Evolutionary conservation across 1,140 invertebrate species (phyloP).

Genomic region (Bradynema listronoti): DNA sequence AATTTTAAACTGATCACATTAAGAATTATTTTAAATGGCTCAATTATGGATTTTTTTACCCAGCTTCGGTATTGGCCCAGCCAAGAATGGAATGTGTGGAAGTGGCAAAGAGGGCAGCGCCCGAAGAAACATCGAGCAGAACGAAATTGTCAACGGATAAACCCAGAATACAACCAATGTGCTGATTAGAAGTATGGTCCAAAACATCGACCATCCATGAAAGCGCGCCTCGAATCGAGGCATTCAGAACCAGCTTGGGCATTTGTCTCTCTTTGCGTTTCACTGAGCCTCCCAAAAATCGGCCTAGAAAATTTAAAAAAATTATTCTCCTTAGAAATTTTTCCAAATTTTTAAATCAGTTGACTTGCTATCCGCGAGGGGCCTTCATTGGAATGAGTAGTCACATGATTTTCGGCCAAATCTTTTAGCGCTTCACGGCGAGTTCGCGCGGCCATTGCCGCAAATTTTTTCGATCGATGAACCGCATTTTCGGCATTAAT

Average conservation of each 20-base stretch:
- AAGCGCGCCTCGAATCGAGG: conserved; percentile 67
- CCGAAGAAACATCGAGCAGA: conserved; percentile 72
- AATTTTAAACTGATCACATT: conserved; percentile 12
- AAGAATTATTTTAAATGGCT: not conserved
- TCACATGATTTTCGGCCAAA: conserved; percentile 72
- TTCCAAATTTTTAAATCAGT: conserved; percentile 4
- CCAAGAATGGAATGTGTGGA: conserved; percentile 75
- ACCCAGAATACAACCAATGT: conserved; percentile 75
- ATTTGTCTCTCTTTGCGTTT: conserved; percentile 68
- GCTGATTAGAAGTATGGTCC: conserved; percentile 64
- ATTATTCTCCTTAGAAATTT: no score
- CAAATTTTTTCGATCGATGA: conserved; percentile 89
- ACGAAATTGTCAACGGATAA: conserved; percentile 80
- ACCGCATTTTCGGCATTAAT: conserved; percentile 84
- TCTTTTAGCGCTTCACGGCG: conserved; percentile 87
- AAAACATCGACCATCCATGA: conserved; percentile 68
- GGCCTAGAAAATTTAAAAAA: no score
- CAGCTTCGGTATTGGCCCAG: conserved; percentile 64
- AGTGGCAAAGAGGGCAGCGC: conserved; percentile 77
- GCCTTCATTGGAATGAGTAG: conserved; percentile 55
- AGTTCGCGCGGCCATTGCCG: conserved; percentile 89
- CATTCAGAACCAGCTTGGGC: conserved; percentile 67
- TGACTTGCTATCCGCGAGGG: conserved; percentile 51
- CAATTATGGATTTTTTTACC: conserved; percentile 23
- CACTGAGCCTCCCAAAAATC: conserved; percentile 56